Evolutionary conservation across 2,888 invertebrate species (phyloP).

Genomic region (Steinernema hermaphroditum): DNA sequence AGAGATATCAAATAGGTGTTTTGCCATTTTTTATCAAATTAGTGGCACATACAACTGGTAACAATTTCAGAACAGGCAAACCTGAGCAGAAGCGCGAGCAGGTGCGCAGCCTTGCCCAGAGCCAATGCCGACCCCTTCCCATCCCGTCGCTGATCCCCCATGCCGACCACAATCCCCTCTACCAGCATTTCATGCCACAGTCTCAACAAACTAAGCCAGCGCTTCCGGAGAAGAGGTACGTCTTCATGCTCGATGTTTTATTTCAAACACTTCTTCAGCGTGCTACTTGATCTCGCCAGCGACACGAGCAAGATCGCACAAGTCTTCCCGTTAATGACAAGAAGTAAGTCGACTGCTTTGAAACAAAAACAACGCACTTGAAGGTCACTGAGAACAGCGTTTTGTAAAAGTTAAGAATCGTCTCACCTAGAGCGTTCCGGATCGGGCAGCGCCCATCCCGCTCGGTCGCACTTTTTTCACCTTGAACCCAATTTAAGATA

Average conservation of each 20-base stretch:
- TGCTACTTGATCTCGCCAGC: conserved; percentile 37
- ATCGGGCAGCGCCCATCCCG: no score
- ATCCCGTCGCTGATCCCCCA: conserved; percentile 45
- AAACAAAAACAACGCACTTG: no score
- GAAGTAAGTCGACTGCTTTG: background rate
- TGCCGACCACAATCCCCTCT: conserved; percentile 35
- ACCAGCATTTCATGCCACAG: conserved; percentile 34
- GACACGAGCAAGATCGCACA: conserved; percentile 44
- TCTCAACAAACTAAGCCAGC: conserved; percentile 25
- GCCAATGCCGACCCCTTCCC: conserved; percentile 54
- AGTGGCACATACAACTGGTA: no score
- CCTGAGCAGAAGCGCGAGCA: conserved; percentile 56
- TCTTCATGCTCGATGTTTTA: no score
- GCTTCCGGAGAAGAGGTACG: conserved; percentile 24
- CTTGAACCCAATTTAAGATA: no score
- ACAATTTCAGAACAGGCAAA: conserved; percentile 52
- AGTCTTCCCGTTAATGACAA: conserved; percentile 44
- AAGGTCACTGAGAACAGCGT: no score
- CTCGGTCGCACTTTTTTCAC: no score
- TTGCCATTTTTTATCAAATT: background rate
- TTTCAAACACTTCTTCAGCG: conserved; percentile 29
- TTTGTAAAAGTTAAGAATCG: no score
- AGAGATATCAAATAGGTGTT: background rate
- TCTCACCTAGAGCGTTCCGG: no score
- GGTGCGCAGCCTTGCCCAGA: conserved; percentile 48